Conservation (phyloP, 2,888 invertebrate genomes). For the Chymomyza procnemis region DNA sequence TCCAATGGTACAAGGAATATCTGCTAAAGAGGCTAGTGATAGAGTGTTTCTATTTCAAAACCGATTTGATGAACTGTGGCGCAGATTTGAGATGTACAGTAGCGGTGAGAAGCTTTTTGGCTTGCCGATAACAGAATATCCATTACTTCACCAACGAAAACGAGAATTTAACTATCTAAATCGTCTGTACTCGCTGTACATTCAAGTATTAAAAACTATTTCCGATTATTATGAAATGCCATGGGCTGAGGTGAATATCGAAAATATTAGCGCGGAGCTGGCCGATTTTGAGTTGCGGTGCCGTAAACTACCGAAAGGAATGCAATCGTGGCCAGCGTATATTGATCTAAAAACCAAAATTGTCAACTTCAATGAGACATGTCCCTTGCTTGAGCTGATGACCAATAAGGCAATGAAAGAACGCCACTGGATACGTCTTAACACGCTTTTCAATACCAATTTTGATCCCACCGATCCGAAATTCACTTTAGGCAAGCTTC, state of each 20-base stretch:
- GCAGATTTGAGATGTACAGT: conserved; percentile 94
- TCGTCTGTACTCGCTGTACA: conserved; percentile 96
- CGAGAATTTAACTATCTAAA: conserved; percentile 97
- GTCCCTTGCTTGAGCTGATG: conserved; percentile 96
- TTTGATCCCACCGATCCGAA: conserved; percentile 95
- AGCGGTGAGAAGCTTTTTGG: conserved; percentile 97
- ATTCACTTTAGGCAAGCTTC: conserved; percentile 94
- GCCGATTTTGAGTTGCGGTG: conserved; percentile 99
- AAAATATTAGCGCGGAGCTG: conserved; percentile 96
- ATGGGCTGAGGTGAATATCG: conserved; percentile 95
- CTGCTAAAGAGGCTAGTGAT: conserved; percentile 95
- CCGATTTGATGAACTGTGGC: conserved; percentile 97
- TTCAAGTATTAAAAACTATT: conserved; percentile 96
- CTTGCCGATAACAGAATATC: conserved; percentile 93
- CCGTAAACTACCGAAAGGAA: conserved; percentile 93
- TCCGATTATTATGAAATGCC: conserved; percentile 98
- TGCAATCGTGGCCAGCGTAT: conserved; percentile 98
- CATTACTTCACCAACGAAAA: conserved; percentile 93
- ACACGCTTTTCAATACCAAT: conserved; percentile 93
- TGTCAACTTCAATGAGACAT: conserved; percentile 98
- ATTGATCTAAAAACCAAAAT: conserved; percentile 96
- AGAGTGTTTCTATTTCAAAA: conserved; percentile 90
- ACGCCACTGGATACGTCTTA: conserved; percentile 94
- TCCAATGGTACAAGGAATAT: conserved; percentile 94
- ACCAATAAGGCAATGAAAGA: conserved; percentile 98